Evolutionary conservation across 1,140 invertebrate species (phyloP).

Genomic region (Homarus americanus): DNA sequence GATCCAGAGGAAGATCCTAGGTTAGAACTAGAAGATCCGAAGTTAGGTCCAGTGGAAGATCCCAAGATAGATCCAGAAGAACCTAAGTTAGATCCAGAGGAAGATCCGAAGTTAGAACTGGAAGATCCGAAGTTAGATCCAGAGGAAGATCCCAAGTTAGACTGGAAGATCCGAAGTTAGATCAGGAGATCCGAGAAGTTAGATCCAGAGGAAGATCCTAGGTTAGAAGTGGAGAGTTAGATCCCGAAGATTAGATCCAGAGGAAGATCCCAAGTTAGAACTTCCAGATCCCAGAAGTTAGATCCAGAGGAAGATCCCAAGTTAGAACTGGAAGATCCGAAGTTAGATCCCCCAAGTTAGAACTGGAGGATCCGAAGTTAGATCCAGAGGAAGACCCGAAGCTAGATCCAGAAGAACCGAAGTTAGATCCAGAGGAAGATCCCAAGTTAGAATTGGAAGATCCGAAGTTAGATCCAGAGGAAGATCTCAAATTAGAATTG

Average conservation of each 20-base stretch:
- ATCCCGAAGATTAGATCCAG: too few relatives aligned
- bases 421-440: background rate
- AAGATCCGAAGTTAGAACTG: background rate
- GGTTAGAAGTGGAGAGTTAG: background rate
- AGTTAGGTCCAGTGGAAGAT: background rate
- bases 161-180: background rate
- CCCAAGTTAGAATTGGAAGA: background rate
- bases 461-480: background rate
- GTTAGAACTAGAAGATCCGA: background rate
- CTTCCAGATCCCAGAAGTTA: too few relatives aligned
- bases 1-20: background rate
- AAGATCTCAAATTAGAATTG: too few relatives aligned
- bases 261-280: too few relatives aligned
- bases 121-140: background rate
- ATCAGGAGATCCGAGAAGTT: background rate
- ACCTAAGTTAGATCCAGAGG: too few relatives aligned
- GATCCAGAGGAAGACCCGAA: background rate
- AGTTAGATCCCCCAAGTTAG: background rate
- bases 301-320: too few relatives aligned
- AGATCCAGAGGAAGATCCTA: background rate
- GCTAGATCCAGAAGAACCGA: background rate
- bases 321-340: too few relatives aligned
- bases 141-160: background rate
- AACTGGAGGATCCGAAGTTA: background rate
- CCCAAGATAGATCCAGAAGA: too few relatives aligned